Evolutionary conservation across 2,113 vertebrate species (phyloP).

Genomic region (Peromyscus californicus): DNA sequence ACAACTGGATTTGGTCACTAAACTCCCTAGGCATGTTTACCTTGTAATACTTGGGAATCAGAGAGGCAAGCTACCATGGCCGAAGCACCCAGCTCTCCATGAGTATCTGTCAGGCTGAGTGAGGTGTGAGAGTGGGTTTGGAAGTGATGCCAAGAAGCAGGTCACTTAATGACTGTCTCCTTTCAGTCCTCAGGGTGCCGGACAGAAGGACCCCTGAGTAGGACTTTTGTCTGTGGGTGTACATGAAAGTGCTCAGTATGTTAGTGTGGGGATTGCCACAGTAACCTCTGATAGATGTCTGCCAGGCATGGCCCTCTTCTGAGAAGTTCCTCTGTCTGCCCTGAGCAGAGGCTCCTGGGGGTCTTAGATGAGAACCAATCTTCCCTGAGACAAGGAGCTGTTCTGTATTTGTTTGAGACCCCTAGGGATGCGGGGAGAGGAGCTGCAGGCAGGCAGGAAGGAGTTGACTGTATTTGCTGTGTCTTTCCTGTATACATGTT

Average conservation of each 20-base stretch:
- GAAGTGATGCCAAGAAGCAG: not conserved
- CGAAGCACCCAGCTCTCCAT: not conserved
- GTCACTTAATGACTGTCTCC: not conserved
- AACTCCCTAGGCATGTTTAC: not conserved
- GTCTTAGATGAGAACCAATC: not conserved
- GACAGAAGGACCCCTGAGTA: not conserved
- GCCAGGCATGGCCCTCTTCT: not conserved
- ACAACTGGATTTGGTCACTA: not conserved
- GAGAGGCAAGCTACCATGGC: not conserved
- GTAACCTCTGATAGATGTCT: not conserved
- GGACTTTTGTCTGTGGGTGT: not conserved
- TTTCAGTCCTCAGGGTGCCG: not conserved
- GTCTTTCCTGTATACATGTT: rapidly evolving
- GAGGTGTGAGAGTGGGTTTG: not conserved
- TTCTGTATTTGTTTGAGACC: not conserved
- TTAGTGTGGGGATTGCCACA: not conserved
- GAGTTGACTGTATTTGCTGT: not conserved
- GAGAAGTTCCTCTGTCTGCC: not conserved
- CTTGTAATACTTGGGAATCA: not conserved
- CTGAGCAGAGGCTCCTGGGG: not conserved
- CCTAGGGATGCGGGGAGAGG: not conserved
- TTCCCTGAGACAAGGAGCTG: not conserved
- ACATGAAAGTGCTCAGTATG: not conserved
- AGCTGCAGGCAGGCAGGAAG: not conserved
- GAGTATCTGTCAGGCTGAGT: not conserved